Evolutionary conservation across 2,888 invertebrate genomes (phyloP).

Genomic region (Agrilus mali): DNA sequence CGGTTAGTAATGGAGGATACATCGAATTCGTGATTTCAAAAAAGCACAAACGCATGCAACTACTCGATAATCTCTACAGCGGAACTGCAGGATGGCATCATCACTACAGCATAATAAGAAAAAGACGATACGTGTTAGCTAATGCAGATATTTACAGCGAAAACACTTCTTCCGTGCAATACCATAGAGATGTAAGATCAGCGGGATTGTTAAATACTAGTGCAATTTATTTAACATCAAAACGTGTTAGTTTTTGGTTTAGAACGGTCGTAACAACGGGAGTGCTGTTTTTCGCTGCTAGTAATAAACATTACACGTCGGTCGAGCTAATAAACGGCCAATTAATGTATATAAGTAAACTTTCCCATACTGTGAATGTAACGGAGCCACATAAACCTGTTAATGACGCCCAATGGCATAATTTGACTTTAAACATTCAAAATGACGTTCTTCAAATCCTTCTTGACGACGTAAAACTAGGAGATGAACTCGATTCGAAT

Average conservation of each 20-base stretch:
- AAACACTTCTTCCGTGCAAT: not conserved
- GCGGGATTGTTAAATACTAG: constrained; percentile 12
- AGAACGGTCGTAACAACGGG: constrained; percentile 68
- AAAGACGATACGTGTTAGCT: constrained; percentile 22
- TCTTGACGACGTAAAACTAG: constrained; percentile 57
- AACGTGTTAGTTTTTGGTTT: constrained; percentile 68
- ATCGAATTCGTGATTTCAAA: constrained; percentile 70
- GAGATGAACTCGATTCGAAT: constrained; percentile 75
- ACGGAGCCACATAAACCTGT: constrained; percentile 52
- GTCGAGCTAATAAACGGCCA: constrained; percentile 67
- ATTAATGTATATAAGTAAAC: constrained; percentile 66
- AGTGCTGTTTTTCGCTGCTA: constrained; percentile 73
- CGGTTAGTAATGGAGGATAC: constrained; percentile 63
- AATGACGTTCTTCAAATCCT: constrained; percentile 58
- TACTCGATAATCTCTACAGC: constrained; percentile 65
- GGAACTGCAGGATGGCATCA: constrained; percentile 58
- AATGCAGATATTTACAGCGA: constrained; percentile 11
- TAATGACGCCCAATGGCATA: constrained; percentile 83
- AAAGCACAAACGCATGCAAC: constrained; percentile 74
- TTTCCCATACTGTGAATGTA: constrained; percentile 72
- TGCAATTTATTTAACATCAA: constrained; percentile 27
- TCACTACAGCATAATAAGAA: constrained; percentile 14
- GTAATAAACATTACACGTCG: constrained; percentile 76
- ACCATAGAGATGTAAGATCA: constrained; percentile 10
- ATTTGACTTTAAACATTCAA: constrained; percentile 61